A percentile compares a stretch with the other conserved stretches of the same genome.
Evolutionary conservation across 2,888 invertebrate species (phyloP).

Genomic region (Agrochola lychnidis): DNA sequence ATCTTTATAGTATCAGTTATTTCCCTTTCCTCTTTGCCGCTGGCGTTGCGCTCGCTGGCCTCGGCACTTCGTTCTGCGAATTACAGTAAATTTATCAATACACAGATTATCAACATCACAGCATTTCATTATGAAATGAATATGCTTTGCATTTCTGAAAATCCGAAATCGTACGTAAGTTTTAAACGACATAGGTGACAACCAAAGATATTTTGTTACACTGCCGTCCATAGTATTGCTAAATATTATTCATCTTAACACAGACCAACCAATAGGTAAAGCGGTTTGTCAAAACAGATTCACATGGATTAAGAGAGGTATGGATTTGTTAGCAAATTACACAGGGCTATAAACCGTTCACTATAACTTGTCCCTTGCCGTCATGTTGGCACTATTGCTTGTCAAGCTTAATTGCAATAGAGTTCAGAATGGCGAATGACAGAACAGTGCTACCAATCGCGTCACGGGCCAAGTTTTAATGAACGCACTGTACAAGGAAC

Average conservation of each 20-base stretch:
- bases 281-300: background rate
- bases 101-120: background rate
- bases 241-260: background rate
- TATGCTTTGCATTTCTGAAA: background rate
- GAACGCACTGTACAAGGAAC: background rate
- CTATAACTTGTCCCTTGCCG: too few species aligned
- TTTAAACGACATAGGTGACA: background rate
- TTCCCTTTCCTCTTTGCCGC: constrained; percentile 89
- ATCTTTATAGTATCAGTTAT: constrained; percentile 84
- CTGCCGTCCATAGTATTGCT: background rate
- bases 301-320: background rate
- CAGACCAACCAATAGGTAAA: background rate
- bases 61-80: constrained; percentile 79
- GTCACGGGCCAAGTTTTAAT: background rate
- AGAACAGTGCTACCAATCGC: background rate
- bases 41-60: constrained; percentile 87
- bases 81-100: constrained; percentile 25
- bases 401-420: too few species aligned
- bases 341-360: background rate
- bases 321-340: background rate
- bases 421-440: too few species aligned
- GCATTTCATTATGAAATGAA: background rate
- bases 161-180: too few species aligned
- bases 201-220: background rate
- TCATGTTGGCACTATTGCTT: too few species aligned